A percentile compares a stretch with the other conserved stretches of the same genome.
These are phyloP conservation scores for Dipus sagitta DNA, from an alignment of 2,797 vertebrate species.

Conservation along the genomic window DNA sequence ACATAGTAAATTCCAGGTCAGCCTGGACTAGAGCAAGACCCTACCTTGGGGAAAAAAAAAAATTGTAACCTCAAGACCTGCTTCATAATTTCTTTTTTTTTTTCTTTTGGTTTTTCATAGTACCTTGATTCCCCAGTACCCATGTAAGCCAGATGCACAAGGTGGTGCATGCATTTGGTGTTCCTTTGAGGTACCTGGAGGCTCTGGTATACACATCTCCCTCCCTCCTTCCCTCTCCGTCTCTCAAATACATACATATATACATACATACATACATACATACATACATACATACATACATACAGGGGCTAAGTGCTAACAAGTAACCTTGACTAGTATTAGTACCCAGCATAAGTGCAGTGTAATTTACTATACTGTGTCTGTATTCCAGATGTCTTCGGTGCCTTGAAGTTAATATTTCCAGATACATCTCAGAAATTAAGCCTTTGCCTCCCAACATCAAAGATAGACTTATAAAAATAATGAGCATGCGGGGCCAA, in stretches of 20 bases:
- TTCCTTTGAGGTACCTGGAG: too few species aligned
- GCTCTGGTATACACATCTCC: too few species aligned
- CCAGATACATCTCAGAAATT: conserved; percentile 89
- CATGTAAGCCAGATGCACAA: too few species aligned
- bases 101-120: too few species aligned
- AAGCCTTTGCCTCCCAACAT: conserved; percentile 90
- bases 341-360: not conserved
- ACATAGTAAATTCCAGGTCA: not conserved
- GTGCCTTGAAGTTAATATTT: conserved; percentile 88
- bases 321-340: not conserved
- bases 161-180: too few species aligned
- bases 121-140: too few species aligned
- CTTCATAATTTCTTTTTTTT: too few species aligned
- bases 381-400: conserved; percentile 88
- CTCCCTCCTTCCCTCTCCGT: too few species aligned
- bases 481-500: conserved; percentile 89
- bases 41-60: not conserved
- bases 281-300: not conserved
- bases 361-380: conserved; percentile 53
- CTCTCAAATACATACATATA: too few species aligned
- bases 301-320: conserved; percentile 13
- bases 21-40: not conserved
- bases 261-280: not conserved
- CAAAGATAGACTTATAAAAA: conserved; percentile 92
- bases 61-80: too few species aligned